Evolutionary conservation across 2,888 invertebrate species (phyloP).

Genomic region (Perithous albicinctus): DNA sequence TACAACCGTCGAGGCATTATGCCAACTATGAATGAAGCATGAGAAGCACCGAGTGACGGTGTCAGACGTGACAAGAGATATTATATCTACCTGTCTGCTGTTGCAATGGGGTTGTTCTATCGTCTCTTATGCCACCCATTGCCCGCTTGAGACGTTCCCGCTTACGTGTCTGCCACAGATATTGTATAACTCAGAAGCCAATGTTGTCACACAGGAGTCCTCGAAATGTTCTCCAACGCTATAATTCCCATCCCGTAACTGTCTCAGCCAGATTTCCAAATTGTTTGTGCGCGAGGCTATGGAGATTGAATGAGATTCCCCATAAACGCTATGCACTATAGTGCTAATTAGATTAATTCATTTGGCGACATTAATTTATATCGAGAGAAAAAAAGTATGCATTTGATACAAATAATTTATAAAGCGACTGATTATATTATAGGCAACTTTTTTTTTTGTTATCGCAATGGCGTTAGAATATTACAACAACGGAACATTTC

Average conservation of each 20-base stretch:
- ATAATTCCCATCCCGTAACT: conserved; percentile 64
- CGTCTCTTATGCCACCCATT: conserved; percentile 55
- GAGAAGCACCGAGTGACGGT: conserved; percentile 73
- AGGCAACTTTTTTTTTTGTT: no score
- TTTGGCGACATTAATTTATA: not conserved
- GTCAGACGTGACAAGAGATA: conserved; percentile 80
- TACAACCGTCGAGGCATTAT: conserved; percentile 43
- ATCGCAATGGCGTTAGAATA: no score
- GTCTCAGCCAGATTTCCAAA: conserved; percentile 72
- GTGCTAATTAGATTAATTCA: conserved; percentile 19
- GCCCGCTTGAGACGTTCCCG: conserved; percentile 47
- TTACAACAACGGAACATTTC: no score
- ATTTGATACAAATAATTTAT: no score
- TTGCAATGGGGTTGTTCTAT: conserved; percentile 73
- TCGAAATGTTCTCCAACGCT: conserved; percentile 53
- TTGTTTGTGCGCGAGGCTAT: conserved; percentile 46
- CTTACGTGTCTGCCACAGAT: conserved; percentile 77
- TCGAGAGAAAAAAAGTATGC: no score
- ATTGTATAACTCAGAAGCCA: conserved; percentile 78
- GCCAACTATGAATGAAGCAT: conserved; percentile 69
- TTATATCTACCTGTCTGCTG: conserved; percentile 77
- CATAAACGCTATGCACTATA: not conserved
- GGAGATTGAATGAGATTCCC: conserved; percentile 35
- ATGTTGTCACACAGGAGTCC: conserved; percentile 73
- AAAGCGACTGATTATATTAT: no score